phyloP scores from a whole-genome alignment of 35 echinoderm and acorn worm genomes.

The Lytechinus pictus region DNA sequence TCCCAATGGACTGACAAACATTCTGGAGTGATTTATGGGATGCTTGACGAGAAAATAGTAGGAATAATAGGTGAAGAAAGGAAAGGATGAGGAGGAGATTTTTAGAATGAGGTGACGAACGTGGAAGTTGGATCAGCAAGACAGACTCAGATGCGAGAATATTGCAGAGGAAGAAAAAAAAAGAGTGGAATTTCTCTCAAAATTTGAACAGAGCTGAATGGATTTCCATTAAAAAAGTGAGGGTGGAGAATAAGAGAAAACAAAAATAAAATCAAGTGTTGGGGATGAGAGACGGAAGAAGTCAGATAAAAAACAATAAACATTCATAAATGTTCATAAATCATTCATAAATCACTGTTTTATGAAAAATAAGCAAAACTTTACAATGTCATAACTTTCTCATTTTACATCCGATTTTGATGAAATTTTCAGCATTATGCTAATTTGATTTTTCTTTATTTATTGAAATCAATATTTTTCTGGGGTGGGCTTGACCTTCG shows the following conservation, averaged over 20 bases:
- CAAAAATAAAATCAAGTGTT: background rate
- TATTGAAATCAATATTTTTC: no score
- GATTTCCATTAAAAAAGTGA: no score
- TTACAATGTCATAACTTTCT: no score
- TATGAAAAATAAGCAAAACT: no score
- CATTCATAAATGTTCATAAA: no score
- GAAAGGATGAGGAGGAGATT: background rate
- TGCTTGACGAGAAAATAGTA: background rate
- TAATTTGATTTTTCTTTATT: no score
- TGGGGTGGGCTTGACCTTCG: no score
- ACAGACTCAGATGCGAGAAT: background rate
- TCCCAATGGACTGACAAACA: constrained; percentile 17
- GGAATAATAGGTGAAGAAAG: background rate
- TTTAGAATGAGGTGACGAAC: background rate
- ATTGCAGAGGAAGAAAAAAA: background rate
- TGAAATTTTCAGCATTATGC: no score
- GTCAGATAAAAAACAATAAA: no score
- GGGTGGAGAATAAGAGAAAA: background rate
- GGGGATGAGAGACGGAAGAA: background rate
- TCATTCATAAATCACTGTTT: no score
- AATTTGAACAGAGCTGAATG: no score
- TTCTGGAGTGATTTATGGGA: background rate
- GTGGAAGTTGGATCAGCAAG: background rate
- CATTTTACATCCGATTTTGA: no score
- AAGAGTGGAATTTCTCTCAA: background rate